Evolutionary conservation across 2,888 invertebrate species (phyloP), one percentile per base, ranked within the genome.

Genomic region (Thymelicus lineola): DNA sequence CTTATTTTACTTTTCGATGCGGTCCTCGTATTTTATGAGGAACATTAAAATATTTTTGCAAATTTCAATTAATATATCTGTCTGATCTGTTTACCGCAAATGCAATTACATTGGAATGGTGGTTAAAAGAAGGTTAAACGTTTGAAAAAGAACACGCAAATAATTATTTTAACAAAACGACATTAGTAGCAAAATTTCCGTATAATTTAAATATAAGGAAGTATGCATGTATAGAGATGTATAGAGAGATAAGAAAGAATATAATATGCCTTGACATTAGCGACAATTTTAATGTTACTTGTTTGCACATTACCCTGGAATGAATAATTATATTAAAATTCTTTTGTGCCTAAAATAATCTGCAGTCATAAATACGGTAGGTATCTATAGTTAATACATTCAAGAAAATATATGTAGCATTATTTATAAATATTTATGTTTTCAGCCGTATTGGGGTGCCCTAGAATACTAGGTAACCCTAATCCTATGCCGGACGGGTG

Each of bases 121-220:
- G 64, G 71, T 57, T 69, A 60, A 74, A 73, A 66, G 63, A 68
- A 72, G 67, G 66, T 12, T 71, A 75, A 74, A 73, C 74, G 73
- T 75, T 76, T 71, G 67, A 72, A 74, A 78, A 80, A 73, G 74
- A 73, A 74, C 74, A 77, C 76, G 82, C 35, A 48, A 62, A 57
- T 10, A 15, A 62, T 10, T 46, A 48, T 82, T 84, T 83, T 85
- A 79, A 80, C 82, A 86, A 86, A 86, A 82, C 76, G 57, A 45
- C 72, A 80, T 86, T 82, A 84, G 75, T 76, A 78, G 76, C 75
- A 63, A 70, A 79, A 85, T 83, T 86, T 88, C 85, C 72, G 72
- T 82, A 80, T 80, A 76, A 63, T 69, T 77, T 77, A 75, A 73
- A 76, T 82, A 86, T 85, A 82, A 87, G 87, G 87, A 88, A 87